A percentile compares a stretch with the other conserved stretches of the same genome.
Conservation (phyloP, 2,113 vertebrate genomes). For the Heterocephalus glaber region DNA sequence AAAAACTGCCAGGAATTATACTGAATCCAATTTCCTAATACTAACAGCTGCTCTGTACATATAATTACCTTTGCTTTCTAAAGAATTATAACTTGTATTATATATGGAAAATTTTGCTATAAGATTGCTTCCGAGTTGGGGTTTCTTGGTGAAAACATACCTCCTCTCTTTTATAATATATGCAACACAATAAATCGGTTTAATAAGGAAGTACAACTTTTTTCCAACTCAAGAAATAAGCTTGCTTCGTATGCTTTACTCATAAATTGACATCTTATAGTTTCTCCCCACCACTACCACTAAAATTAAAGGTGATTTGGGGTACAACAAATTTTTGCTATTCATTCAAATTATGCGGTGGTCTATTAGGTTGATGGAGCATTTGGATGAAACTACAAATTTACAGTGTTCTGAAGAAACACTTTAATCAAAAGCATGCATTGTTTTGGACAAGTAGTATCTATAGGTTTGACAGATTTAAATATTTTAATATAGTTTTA, state of each 20-base stretch:
- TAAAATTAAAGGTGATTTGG: neutral
- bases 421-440: neutral
- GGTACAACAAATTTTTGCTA: neutral
- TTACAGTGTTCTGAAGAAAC: neutral
- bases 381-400: neutral
- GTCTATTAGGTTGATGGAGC: neutral
- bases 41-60: constrained; percentile 8
- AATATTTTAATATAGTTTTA: neutral
- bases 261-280: accelerated
- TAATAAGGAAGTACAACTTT: neutral
- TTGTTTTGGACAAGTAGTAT: neutral
- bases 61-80: constrained; percentile 3
- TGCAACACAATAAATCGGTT: neutral
- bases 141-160: neutral
- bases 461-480: neutral
- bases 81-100: neutral
- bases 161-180: neutral
- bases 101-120: neutral
- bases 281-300: accelerated
- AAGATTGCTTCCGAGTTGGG: neutral
- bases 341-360: neutral
- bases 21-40: constrained; percentile 41
- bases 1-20: constrained; percentile 21
- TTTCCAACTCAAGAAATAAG: neutral
- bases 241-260: neutral